Conservation (phyloP, 2,113 vertebrate genomes). For the Mastomys natalensis region DNA sequence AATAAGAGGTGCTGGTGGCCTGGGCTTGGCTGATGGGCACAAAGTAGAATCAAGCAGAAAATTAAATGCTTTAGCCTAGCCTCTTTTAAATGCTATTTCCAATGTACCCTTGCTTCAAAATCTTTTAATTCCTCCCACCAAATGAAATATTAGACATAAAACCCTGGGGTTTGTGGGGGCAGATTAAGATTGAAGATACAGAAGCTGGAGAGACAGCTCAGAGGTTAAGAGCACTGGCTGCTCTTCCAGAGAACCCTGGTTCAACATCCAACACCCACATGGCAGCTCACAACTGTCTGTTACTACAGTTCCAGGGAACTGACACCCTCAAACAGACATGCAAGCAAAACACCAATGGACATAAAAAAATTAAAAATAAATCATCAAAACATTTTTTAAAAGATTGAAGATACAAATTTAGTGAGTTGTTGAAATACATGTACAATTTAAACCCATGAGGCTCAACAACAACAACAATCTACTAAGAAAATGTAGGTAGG, state of each 20-base stretch:
- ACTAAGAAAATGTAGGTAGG: not conserved
- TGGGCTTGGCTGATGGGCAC: not conserved
- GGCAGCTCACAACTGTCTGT: too few relatives aligned
- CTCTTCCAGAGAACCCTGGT: too few relatives aligned
- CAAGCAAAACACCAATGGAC: too few relatives aligned
- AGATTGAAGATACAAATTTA: not conserved
- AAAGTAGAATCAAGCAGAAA: conserved; percentile 40
- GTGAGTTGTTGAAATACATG: not conserved
- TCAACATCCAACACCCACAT: too few relatives aligned
- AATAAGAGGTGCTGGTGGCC: not conserved
- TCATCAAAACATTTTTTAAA: not conserved
- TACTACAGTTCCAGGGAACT: too few relatives aligned
- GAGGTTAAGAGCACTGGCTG: too few relatives aligned
- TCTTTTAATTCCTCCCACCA: not conserved
- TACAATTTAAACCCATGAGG: conserved; percentile 15
- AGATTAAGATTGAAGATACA: not conserved
- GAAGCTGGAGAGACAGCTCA: too few relatives aligned
- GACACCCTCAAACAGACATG: too few relatives aligned
- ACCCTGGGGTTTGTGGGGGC: not conserved
- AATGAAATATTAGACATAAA: conserved; percentile 12
- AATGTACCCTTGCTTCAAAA: conserved; percentile 14
- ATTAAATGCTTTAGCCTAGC: not conserved
- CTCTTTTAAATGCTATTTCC: not conserved
- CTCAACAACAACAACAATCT: conserved; percentile 3
- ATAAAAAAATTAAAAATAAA: too few relatives aligned